phyloP scores from a whole-genome alignment of 1,140 invertebrate genomes.

The Euura saliciscinereae region DNA sequence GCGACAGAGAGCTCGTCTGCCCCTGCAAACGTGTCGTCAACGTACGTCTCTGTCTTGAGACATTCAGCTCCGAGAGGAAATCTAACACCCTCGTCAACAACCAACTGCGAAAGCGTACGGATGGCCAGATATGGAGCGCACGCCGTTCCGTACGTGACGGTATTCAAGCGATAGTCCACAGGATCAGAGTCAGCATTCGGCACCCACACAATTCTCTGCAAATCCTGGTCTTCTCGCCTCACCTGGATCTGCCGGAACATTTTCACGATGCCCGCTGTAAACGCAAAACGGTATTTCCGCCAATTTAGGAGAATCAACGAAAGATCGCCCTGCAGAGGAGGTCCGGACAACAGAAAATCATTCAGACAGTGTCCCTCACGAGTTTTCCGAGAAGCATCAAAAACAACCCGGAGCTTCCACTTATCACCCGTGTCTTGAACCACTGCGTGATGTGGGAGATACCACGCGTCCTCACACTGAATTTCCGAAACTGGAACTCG shows the following conservation, averaged over 20 bases:
- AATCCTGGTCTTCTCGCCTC: constrained; percentile 11
- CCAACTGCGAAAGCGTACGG: constrained; percentile 26
- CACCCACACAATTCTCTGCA: constrained; percentile 29
- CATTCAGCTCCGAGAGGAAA: constrained; percentile 22
- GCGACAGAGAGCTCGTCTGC: constrained; percentile 40
- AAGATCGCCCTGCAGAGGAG: constrained; percentile 16
- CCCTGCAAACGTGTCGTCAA: constrained; percentile 29
- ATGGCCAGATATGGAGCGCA: constrained; percentile 17
- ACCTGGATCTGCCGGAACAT: constrained; percentile 45
- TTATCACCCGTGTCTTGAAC: constrained; percentile 18
- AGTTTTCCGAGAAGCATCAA: constrained; percentile 32
- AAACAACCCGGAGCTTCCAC: constrained; percentile 38
- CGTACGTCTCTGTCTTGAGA: constrained; percentile 33
- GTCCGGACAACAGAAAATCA: constrained; percentile 30
- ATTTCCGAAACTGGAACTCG: constrained; percentile 3
- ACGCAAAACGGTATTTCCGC: constrained; percentile 32
- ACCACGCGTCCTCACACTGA: constrained; percentile 1
- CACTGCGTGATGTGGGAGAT: constrained; percentile 29
- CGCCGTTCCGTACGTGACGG: constrained; percentile 44
- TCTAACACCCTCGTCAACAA: constrained; percentile 30
- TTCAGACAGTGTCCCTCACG: constrained; percentile 33
- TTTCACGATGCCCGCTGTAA: constrained; percentile 49
- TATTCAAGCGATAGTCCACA: constrained; percentile 21
- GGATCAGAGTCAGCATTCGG: constrained; percentile 11
- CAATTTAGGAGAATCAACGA: constrained; percentile 40